Evolutionary conservation across 2,888 invertebrate species (phyloP).

Genomic region (Ichneumoninae sp.): DNA sequence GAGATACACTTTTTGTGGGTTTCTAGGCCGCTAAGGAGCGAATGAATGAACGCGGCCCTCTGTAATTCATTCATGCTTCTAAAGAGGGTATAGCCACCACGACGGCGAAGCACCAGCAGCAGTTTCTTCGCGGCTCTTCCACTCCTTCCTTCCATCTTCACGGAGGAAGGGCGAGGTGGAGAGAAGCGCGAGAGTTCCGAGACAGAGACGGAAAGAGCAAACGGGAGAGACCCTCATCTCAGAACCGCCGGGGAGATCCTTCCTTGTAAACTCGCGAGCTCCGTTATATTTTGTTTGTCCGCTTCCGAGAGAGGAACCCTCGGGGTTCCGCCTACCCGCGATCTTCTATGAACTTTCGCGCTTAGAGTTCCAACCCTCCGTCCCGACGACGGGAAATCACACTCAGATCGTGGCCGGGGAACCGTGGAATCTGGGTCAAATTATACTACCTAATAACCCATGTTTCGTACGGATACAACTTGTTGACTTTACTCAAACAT

Average conservation of each 20-base stretch:
- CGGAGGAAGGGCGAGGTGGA: conserved; percentile 53
- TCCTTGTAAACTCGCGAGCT: conserved; percentile 76
- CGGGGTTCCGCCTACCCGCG: conserved; percentile 66
- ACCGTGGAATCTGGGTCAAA: conserved; percentile 81
- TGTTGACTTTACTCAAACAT: conserved; percentile 68
- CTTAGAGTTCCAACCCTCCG: conserved; percentile 57
- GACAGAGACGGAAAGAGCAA: conserved; percentile 64
- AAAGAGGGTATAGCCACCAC: conserved; percentile 76
- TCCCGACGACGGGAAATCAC: conserved; percentile 74
- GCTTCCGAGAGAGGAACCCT: conserved; percentile 74
- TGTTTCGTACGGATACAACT: conserved; percentile 74
- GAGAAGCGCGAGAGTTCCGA: conserved; percentile 63
- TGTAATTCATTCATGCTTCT: conserved; percentile 83
- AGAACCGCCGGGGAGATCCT: conserved; percentile 76
- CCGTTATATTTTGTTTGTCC: conserved; percentile 82
- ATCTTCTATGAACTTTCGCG: conserved; percentile 50
- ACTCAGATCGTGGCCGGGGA: conserved; percentile 71
- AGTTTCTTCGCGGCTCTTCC: conserved; percentile 61
- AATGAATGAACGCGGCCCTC: conserved; percentile 83
- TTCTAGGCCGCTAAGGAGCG: conserved; percentile 82
- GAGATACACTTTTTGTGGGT: conserved; percentile 82
- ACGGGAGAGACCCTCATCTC: conserved; percentile 72
- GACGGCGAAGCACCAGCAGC: conserved; percentile 62
- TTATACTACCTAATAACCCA: conserved; percentile 70
- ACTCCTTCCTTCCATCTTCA: conserved; percentile 64